Conservation (phyloP, 2,888 invertebrate species). For the Dynastes grantii region DNA sequence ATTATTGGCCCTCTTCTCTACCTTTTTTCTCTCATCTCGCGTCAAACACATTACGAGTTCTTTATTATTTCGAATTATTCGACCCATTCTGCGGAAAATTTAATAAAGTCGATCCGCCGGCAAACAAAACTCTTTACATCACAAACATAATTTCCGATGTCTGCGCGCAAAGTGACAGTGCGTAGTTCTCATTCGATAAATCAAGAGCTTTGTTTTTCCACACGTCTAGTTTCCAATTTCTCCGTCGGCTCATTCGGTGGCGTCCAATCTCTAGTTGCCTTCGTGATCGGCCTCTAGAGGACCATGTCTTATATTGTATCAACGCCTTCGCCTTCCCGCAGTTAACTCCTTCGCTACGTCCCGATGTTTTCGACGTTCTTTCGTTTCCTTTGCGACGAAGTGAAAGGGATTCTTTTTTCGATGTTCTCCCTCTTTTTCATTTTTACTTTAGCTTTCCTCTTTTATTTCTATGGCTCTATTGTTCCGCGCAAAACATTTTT, state of each 20-base stretch:
- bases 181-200: constrained; percentile 58
- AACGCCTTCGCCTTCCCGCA: constrained; percentile 47
- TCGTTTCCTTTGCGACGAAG: constrained; percentile 5
- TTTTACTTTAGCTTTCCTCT: constrained; percentile 25
- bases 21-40: constrained; percentile 17
- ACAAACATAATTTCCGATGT: constrained; percentile 63
- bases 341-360: constrained; percentile 38
- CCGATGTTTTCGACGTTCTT: constrained; percentile 26
- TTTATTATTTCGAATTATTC: constrained; percentile 51
- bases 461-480: constrained; percentile 31
- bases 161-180: constrained; percentile 62
- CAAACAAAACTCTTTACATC: constrained; percentile 56
- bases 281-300: constrained; percentile 65
- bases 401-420: constrained; percentile 1
- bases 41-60: constrained; percentile 8
- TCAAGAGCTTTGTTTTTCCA: constrained; percentile 64
- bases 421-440: neutral
- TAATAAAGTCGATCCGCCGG: constrained; percentile 58
- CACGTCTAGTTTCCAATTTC: constrained; percentile 66
- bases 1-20: constrained; percentile 12
- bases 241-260: constrained; percentile 63
- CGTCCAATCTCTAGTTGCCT: constrained; percentile 63
- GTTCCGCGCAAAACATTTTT: constrained; percentile 14
- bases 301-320: constrained; percentile 58
- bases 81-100: constrained; percentile 57